A percentile compares a stretch with the other conserved stretches of the same genome.
Evolutionary conservation across 1,140 invertebrate genomes (phyloP).

Genomic region (Drosophila triauraria): DNA sequence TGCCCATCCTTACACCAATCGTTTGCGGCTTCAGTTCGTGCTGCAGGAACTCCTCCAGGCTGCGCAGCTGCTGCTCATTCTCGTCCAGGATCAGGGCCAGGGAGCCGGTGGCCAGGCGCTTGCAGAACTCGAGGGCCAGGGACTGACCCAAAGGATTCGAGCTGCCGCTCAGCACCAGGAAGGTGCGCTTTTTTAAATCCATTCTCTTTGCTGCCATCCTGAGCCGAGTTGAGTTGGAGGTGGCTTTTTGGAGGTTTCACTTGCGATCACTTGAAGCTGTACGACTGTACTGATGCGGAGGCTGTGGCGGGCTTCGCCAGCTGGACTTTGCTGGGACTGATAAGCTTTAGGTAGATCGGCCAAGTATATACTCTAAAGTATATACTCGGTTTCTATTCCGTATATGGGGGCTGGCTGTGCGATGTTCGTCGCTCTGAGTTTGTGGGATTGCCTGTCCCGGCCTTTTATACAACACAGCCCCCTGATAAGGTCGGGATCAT

Average conservation of each 20-base stretch:
- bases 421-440: conserved; percentile 19
- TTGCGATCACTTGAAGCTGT: conserved; percentile 55
- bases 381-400: conserved; percentile 20
- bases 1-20: conserved; percentile 40
- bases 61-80: conserved; percentile 84
- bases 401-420: conserved; percentile 2
- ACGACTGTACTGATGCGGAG: conserved; percentile 58
- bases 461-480: conserved; percentile 35
- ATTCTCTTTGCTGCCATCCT: conserved; percentile 76
- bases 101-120: conserved; percentile 87
- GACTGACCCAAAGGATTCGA: conserved; percentile 87
- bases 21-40: conserved; percentile 25
- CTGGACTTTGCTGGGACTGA: conserved; percentile 52
- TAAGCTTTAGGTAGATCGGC: conserved; percentile 19
- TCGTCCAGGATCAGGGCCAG: conserved; percentile 91
- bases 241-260: conserved; percentile 11
- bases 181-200: conserved; percentile 71
- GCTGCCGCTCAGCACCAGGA: conserved; percentile 71
- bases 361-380: not conserved
- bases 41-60: conserved; percentile 42
- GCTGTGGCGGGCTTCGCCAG: conserved; percentile 1
- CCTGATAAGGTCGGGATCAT: conserved; percentile 38
- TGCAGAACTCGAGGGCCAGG: conserved; percentile 90
- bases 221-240: not conserved
- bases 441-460: conserved; percentile 4